A percentile compares a stretch with the other conserved stretches of the same genome.
phyloP scores from a whole-genome alignment of 2,113 vertebrate genomes.

The Rhea pennata region DNA sequence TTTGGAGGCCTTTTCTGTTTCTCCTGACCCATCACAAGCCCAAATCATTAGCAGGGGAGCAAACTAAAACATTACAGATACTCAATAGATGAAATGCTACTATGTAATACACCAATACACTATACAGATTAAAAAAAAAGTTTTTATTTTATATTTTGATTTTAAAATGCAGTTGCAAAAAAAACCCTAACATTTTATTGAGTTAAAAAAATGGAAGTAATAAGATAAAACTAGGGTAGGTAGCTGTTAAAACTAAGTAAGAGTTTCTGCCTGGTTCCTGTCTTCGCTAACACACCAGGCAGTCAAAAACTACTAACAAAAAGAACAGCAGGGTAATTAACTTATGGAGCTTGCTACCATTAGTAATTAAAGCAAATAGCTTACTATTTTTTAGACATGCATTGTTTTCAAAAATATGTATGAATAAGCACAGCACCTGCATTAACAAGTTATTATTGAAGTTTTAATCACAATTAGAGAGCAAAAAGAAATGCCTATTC shows the following conservation, averaged over 20 bases:
- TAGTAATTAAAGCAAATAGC: not conserved
- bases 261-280: not conserved
- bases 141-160: not conserved
- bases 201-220: not conserved
- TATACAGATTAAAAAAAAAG: not conserved
- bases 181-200: not conserved
- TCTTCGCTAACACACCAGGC: not conserved
- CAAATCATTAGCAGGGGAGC: not conserved
- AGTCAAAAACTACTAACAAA: not conserved
- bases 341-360: not conserved
- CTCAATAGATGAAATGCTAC: not conserved
- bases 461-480: not conserved
- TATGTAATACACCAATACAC: not conserved
- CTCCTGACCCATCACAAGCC: not conserved
- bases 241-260: not conserved
- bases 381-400: not conserved
- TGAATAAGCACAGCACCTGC: not conserved
- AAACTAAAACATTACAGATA: not conserved
- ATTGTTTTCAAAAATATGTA: not conserved
- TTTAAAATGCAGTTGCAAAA: not conserved
- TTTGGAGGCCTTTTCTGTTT: not conserved
- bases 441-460: not conserved
- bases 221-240: not conserved
- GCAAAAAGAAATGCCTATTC: not conserved
- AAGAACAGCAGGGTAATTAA: not conserved